These are phyloP conservation scores for Craniophora ligustri DNA, from an alignment of 2,888 invertebrate species.

Conservation along the genomic window DNA sequence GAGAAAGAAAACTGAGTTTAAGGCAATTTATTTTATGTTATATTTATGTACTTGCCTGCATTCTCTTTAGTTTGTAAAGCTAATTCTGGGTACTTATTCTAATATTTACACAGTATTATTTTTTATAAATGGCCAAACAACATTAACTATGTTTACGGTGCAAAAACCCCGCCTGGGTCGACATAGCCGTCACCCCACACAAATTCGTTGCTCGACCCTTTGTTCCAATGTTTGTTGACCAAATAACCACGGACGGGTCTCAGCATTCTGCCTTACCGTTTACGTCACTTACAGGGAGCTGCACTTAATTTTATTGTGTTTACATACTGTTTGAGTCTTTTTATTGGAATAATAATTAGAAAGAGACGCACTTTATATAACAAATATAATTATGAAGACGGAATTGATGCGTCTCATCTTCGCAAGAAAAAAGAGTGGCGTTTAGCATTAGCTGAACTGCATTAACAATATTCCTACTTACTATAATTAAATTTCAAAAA, in stretches of 20 bases:
- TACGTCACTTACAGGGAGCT: constrained; percentile 50
- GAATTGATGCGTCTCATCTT: too few species aligned
- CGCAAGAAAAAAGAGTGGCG: too few species aligned
- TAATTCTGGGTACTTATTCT: background rate
- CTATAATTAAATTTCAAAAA: too few species aligned
- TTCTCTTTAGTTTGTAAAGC: too few species aligned
- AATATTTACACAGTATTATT: constrained; percentile 12
- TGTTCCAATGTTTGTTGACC: constrained; percentile 61
- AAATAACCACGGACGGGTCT: constrained; percentile 51
- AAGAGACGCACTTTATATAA: too few species aligned
- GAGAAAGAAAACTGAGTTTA: too few species aligned
- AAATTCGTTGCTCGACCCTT: constrained; percentile 52
- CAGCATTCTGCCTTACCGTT: constrained; percentile 51
- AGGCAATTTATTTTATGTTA: too few species aligned
- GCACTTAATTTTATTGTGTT: constrained; percentile 44
- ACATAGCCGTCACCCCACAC: constrained; percentile 8
- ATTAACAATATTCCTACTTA: too few species aligned
- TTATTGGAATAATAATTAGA: constrained; percentile 30
- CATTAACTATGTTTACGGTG: constrained; percentile 46
- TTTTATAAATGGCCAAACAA: constrained; percentile 25
- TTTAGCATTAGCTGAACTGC: too few species aligned
- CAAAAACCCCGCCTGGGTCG: constrained; percentile 49
- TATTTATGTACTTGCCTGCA: too few species aligned
- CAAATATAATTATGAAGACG: too few species aligned
- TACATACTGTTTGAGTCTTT: constrained; percentile 27